Percentiles rank a stretch among this genome's conserved stretches.
phyloP scores from a whole-genome alignment of 2,797 vertebrate genomes.

The Tachyglossus aculeatus region DNA sequence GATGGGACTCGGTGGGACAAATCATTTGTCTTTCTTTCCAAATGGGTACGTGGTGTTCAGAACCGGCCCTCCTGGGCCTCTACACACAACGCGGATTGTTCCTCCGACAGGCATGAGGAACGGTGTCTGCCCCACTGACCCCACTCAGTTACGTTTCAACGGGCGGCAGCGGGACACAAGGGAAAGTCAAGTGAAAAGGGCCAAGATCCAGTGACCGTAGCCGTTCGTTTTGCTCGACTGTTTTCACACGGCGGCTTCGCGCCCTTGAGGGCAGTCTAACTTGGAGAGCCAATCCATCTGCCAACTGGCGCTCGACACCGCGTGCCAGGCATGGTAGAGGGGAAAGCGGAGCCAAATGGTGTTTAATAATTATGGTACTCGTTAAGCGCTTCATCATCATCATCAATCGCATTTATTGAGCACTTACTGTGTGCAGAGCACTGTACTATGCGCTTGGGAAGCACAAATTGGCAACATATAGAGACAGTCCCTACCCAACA shows the following conservation, averaged over 20 bases:
- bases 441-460: no score
- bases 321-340: background rate
- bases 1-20: conserved; percentile 35
- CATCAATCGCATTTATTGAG: no score
- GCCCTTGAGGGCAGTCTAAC: conserved; percentile 21
- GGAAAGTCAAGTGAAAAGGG: conserved; percentile 43
- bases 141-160: conserved; percentile 36
- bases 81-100: conserved; percentile 38
- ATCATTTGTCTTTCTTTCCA: conserved; percentile 42
- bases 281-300: background rate
- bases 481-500: no score
- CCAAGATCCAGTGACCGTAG: conserved; percentile 9
- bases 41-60: conserved; percentile 35
- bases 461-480: no score
- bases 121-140: conserved; percentile 3
- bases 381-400: no score
- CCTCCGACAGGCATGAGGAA: conserved; percentile 35
- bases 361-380: no score
- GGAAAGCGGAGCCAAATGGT: background rate
- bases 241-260: conserved; percentile 37
- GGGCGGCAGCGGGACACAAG: conserved; percentile 29
- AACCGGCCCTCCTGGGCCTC: conserved; percentile 16
- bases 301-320: conserved; percentile 10
- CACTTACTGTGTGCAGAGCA: no score
- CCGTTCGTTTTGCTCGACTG: conserved; percentile 34